Percentiles rank a stretch among this genome's conserved stretches.
Conservation (phyloP, 2,113 vertebrate species). For the Meleagris gallopavo region DNA sequence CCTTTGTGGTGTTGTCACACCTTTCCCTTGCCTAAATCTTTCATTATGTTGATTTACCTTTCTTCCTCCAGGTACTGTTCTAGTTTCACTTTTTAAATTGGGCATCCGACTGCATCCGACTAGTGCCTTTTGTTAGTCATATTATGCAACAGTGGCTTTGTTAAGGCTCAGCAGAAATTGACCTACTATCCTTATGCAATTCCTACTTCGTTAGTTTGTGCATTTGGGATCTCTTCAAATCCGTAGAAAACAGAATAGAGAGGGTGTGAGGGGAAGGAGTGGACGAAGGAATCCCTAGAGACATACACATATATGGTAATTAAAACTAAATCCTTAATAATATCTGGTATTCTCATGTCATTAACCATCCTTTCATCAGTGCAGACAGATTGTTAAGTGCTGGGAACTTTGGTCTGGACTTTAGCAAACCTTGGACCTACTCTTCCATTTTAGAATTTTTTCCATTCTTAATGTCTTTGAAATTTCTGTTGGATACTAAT, state of each 20-base stretch:
- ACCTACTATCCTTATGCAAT: accelerated
- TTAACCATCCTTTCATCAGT: not conserved
- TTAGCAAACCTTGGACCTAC: not conserved
- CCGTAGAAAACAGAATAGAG: not conserved
- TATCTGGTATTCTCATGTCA: not conserved
- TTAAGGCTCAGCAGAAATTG: not conserved
- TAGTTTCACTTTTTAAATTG: not conserved
- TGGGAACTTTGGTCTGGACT: not conserved
- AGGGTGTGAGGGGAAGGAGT: accelerated
- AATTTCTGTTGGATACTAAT: not conserved
- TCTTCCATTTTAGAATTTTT: not conserved
- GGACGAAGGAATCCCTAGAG: not conserved
- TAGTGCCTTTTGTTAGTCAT: not conserved
- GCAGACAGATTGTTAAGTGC: not conserved
- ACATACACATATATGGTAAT: not conserved
- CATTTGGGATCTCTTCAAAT: not conserved
- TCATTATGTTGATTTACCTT: not conserved
- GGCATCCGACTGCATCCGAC: not conserved
- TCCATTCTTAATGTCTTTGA: not conserved
- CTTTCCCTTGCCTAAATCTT: not conserved
- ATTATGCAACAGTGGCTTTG: not conserved
- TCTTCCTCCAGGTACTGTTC: not conserved
- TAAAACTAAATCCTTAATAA: not conserved
- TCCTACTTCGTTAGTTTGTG: not conserved
- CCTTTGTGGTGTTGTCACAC: not conserved